Evolutionary conservation across 2,797 vertebrate species (phyloP).

Genomic region (Microcaecilia unicolor): DNA sequence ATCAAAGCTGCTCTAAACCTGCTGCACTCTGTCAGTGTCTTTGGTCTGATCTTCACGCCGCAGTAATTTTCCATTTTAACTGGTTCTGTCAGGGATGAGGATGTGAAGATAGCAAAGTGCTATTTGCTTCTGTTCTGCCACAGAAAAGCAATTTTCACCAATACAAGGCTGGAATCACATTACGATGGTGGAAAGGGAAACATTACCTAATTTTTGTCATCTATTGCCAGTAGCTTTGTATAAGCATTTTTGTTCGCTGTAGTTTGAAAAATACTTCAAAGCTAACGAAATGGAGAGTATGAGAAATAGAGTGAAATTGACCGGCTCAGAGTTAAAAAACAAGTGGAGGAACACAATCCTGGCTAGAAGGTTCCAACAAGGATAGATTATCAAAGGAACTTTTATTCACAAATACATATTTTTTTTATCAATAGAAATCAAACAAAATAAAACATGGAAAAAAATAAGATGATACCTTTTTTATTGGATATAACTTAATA

Average conservation of each 20-base stretch:
- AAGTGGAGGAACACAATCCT: too few species aligned
- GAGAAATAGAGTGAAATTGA: neutral
- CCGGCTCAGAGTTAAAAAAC: too few species aligned
- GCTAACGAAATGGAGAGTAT: neutral
- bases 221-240: neutral
- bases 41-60: slow-evolving; percentile 55
- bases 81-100: slow-evolving; percentile 36
- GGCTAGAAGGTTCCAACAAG: too few species aligned
- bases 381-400: too few species aligned
- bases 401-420: too few species aligned
- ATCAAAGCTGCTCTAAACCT: slow-evolving; percentile 58
- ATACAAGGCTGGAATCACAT: slow-evolving; percentile 29
- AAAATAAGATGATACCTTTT: too few species aligned
- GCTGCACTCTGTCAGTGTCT: slow-evolving; percentile 40
- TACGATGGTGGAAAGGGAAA: slow-evolving; percentile 22
- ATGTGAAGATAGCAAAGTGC: slow-evolving; percentile 46
- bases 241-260: neutral
- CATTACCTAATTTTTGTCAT: slow-evolving; percentile 26
- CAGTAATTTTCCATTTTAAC: slow-evolving; percentile 53
- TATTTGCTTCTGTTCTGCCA: slow-evolving; percentile 35
- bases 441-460: too few species aligned
- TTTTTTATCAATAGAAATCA: too few species aligned
- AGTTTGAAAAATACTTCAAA: slow-evolving; percentile 4
- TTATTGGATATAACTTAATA: too few species aligned
- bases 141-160: slow-evolving; percentile 36